These are phyloP conservation scores for Anoplophora glabripennis DNA, from an alignment of 1,140 invertebrate genomes.

Conservation along the genomic window DNA sequence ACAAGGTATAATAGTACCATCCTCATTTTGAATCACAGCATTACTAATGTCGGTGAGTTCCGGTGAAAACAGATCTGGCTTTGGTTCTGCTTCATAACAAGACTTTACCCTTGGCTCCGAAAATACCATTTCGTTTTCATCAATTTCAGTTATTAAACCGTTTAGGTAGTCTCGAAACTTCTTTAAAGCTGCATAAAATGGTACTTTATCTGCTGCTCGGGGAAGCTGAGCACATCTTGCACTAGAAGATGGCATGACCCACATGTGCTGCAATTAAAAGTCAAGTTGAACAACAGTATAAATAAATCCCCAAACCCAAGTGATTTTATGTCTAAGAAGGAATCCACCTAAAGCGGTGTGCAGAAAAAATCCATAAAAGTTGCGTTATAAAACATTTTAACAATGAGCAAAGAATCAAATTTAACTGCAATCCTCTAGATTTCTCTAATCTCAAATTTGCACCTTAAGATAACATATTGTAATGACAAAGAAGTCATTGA, in stretches of 20 bases:
- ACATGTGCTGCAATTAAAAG: constrained; percentile 75
- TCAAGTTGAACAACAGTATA: too few species aligned
- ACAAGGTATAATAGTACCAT: constrained; percentile 64
- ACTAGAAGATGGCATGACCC: constrained; percentile 98
- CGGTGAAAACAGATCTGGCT: constrained; percentile 42
- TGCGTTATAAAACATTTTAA: too few species aligned
- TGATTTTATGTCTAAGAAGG: neutral
- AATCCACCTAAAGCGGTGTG: too few species aligned
- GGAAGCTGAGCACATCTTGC: constrained; percentile 94
- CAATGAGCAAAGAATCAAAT: too few species aligned
- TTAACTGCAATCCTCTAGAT: neutral
- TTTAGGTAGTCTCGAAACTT: constrained; percentile 95
- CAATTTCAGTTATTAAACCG: constrained; percentile 80
- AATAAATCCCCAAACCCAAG: too few species aligned
- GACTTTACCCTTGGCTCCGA: constrained; percentile 71
- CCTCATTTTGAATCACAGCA: constrained; percentile 54
- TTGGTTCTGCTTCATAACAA: constrained; percentile 56
- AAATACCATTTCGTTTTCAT: constrained; percentile 91
- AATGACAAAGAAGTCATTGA: neutral
- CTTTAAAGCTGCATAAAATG: constrained; percentile 92
- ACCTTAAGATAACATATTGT: too few species aligned
- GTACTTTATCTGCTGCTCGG: constrained; percentile 92
- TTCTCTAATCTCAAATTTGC: neutral
- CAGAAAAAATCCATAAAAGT: too few species aligned
- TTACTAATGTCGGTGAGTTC: constrained; percentile 52